Conservation (phyloP, 1,140 invertebrate genomes). For the Drosophila ironensis region DNA sequence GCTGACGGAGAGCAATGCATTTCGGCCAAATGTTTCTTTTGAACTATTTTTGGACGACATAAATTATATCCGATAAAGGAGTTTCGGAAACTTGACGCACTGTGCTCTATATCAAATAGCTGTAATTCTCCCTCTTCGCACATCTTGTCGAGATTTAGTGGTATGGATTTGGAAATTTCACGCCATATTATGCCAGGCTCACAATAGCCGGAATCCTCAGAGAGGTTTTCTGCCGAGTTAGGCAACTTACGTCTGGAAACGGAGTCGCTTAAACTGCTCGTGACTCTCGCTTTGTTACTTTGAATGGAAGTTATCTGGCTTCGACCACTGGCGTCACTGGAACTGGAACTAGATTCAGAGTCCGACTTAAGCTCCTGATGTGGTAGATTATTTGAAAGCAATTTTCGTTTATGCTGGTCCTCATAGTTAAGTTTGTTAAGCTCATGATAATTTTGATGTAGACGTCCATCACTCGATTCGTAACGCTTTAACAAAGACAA, state of each 20-base stretch:
- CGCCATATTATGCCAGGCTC: constrained; percentile 83
- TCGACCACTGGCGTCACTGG: constrained; percentile 57
- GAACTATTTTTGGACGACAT: constrained; percentile 75
- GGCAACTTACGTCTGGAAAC: constrained; percentile 38
- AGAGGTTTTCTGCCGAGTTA: constrained; percentile 88
- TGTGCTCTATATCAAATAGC: constrained; percentile 25
- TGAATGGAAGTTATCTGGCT: constrained; percentile 54
- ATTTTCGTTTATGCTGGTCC: constrained; percentile 38
- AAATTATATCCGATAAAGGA: constrained; percentile 59
- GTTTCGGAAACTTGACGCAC: constrained; percentile 44
- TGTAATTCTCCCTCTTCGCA: constrained; percentile 72
- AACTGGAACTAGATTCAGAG: constrained; percentile 60
- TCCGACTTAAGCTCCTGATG: constrained; percentile 62
- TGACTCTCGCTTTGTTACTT: too few species aligned
- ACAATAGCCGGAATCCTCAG: constrained; percentile 89
- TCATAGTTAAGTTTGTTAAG: constrained; percentile 74
- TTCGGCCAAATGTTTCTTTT: constrained; percentile 8
- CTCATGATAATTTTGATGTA: constrained; percentile 79
- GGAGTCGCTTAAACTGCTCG: too few species aligned
- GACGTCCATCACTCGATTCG: constrained; percentile 66
- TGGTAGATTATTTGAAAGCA: constrained; percentile 51
- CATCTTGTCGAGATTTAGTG: constrained; percentile 82
- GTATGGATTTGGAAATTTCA: constrained; percentile 82
- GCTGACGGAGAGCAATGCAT: constrained; percentile 43
- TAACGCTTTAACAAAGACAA: constrained; percentile 71